A percentile compares a stretch with the other conserved stretches of the same genome.
Conservation (phyloP, 2,888 invertebrate genomes). For the Dione vanillae region DNA sequence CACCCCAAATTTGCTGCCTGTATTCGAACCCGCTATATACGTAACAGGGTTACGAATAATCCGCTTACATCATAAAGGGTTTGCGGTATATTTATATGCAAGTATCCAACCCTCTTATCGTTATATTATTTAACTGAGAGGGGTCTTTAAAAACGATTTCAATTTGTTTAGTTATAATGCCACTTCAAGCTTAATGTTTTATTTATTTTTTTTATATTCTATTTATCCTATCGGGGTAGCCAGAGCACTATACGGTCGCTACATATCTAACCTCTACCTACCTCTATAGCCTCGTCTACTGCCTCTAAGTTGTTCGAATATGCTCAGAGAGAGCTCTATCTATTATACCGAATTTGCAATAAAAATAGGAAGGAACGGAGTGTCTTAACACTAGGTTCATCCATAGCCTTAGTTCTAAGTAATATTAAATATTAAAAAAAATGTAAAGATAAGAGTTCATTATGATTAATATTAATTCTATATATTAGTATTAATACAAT, state of each 20-base stretch:
- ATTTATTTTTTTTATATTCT: not conserved
- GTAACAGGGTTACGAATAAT: conserved; percentile 33
- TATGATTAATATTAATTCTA: no score
- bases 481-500: no score
- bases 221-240: not conserved
- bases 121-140: conserved; percentile 30
- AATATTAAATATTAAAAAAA: no score
- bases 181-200: not conserved
- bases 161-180: not conserved
- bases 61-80: conserved; percentile 38
- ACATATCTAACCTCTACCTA: not conserved
- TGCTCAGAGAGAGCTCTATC: not conserved
- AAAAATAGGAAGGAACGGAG: no score
- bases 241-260: not conserved
- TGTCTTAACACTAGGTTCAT: no score
- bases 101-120: conserved; percentile 34
- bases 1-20: not conserved
- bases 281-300: not conserved
- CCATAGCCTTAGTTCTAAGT: no score
- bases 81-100: conserved; percentile 41
- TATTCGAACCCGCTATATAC: conserved; percentile 10
- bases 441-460: no score
- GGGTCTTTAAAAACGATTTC: not conserved
- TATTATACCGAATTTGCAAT: not conserved
- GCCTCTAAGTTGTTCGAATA: not conserved